These are phyloP conservation scores for Callyntrura sp. DNA, from an alignment of 2,888 invertebrate species.

Conservation along the genomic window DNA sequence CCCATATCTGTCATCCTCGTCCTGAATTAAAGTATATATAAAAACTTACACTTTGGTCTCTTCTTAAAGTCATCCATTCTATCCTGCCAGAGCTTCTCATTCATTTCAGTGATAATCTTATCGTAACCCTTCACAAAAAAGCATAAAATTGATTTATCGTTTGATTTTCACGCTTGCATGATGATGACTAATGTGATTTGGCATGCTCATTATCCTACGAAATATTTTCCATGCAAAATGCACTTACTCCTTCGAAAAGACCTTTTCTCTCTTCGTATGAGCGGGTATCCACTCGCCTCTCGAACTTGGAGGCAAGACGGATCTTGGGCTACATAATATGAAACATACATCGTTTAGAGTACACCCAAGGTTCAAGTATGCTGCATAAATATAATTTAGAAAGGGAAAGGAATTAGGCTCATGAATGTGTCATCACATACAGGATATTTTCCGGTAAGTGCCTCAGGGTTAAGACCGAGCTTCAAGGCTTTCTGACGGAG, in stretches of 20 bases:
- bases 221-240: not conserved
- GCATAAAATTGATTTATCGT: too few relatives aligned
- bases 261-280: slow-evolving; percentile 98
- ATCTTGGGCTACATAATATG: slow-evolving; percentile 93
- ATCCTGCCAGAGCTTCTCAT: slow-evolving; percentile 95
- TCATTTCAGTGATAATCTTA: slow-evolving; percentile 91
- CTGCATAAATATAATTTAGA: too few relatives aligned
- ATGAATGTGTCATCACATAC: slow-evolving; percentile 86
- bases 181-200: too few relatives aligned
- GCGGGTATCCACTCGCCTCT: slow-evolving; percentile 98
- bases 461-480: slow-evolving; percentile 98
- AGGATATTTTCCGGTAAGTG: slow-evolving; percentile 98
- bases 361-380: too few relatives aligned
- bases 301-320: slow-evolving; percentile 99
- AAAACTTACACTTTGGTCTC: slow-evolving; percentile 95
- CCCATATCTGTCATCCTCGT: not conserved
- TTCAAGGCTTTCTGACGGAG: slow-evolving; percentile 98
- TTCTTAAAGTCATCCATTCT: slow-evolving; percentile 94
- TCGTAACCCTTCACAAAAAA: slow-evolving; percentile 90
- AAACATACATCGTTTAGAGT: too few relatives aligned
- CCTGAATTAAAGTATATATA: not conserved
- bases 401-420: not conserved
- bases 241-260: slow-evolving; percentile 97
- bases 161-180: too few relatives aligned
- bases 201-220: too few relatives aligned